Evolutionary conservation across 2,113 vertebrate genomes (phyloP), one percentile per base, ranked within the genome.

Genomic region (Dromaius novaehollandiae): DNA sequence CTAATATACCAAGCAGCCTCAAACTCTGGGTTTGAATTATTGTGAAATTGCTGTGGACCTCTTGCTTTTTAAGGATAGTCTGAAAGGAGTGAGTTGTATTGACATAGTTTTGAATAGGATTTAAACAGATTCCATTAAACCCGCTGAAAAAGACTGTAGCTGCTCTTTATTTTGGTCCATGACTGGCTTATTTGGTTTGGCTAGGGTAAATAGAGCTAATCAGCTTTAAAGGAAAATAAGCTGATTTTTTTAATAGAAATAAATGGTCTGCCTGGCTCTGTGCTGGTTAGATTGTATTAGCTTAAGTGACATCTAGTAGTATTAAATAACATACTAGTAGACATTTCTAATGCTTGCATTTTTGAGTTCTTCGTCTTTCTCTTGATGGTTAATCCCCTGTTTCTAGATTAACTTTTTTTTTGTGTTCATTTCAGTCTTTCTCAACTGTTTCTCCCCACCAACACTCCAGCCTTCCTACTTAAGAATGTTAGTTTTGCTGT

Each of bases 191-290:
- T 77, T 88, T 91, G 91, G 58, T 95, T 91, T 85, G 78, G 61
- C 1, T 4, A 44, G 38, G n/a, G 82, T 91, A 73, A 95, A 56
- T 56, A 80, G 65, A 75, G 38, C 32, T 94, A 82, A 96, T 87
- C 70, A 89, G 65, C 89, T 88, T 93, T 88, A 77, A 91, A 89
- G 44, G 66, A 89, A 91, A 95, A 94, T 69, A 96, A 96, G 51
- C 42, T 91, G 36, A 60, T 84, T 74, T 95, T 55, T 71, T 90
- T 46, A 88, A 30, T 26, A 81, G 73, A 88, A 93, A 69, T 82
- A 2, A 76, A 71, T 55, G 7, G 7, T 83, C 63, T 88, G 5
- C 64, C 1, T 70, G 44, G 50, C 30, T 83, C 32, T 58, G 36
- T 78, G 48, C 44, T 88, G 60, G 64, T 88, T 77, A 75, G 88